These are phyloP conservation scores for Cebuella pygmaea DNA, from an alignment of 2,797 vertebrate genomes.

Conservation along the genomic window DNA sequence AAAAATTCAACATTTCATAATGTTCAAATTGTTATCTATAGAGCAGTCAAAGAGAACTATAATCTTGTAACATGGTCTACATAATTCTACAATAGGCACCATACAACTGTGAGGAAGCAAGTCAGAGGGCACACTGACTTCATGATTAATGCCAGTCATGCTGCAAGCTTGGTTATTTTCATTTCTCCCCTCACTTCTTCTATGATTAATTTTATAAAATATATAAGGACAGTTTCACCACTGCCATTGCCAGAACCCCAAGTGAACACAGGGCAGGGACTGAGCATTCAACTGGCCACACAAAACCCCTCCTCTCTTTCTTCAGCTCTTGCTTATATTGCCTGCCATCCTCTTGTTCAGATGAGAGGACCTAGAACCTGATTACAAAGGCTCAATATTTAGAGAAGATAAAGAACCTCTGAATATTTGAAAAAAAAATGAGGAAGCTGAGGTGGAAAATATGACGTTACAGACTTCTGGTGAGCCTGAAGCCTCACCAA, in stretches of 20 bases:
- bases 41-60: background rate
- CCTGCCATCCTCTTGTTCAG: constrained; percentile 60
- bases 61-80: background rate
- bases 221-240: background rate
- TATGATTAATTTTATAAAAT: background rate
- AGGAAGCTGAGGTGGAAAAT: constrained; percentile 92
- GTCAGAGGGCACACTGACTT: background rate
- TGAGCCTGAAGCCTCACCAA: constrained; percentile 92
- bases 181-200: background rate
- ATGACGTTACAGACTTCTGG: constrained; percentile 90
- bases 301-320: constrained; percentile 45
- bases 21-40: background rate
- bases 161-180: background rate
- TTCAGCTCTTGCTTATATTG: constrained; percentile 65
- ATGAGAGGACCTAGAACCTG: constrained; percentile 27
- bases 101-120: background rate
- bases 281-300: background rate
- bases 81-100: background rate
- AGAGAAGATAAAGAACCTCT: constrained; percentile 91
- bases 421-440: constrained; percentile 91
- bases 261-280: background rate
- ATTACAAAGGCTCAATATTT: constrained; percentile 87
- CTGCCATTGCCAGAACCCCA: background rate
- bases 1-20: background rate
- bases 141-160: background rate